phyloP scores from a whole-genome alignment of 2,888 invertebrate genomes.

The Branchipolynoe longqiensis region DNA sequence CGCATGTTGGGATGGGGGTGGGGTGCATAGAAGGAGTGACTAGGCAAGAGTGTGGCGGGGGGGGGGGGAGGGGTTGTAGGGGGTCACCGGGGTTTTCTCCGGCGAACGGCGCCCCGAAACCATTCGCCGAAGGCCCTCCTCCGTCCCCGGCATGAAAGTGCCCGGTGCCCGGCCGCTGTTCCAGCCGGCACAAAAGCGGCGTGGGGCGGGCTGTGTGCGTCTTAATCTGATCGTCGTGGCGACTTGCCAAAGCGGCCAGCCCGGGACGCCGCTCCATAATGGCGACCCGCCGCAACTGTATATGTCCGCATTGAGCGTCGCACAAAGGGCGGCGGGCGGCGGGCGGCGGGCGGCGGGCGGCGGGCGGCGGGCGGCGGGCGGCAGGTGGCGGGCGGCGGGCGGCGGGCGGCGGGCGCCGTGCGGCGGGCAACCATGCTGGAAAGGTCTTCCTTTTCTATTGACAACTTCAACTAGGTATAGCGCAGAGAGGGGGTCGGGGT shows the following conservation, averaged over 20 bases:
- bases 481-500: no score
- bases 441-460: conserved; percentile 27
- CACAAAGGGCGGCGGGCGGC: conserved; percentile 26
- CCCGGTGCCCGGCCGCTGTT: no score
- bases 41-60: no score
- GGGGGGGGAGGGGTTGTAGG: no score
- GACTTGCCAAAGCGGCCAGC: not conserved
- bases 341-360: no score
- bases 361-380: no score
- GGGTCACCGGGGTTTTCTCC: conserved; percentile 33
- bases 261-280: not conserved
- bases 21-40: no score
- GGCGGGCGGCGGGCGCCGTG: no score
- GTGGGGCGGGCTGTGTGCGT: not conserved
- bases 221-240: conserved; percentile 38
- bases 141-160: conserved; percentile 36
- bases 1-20: no score
- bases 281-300: conserved; percentile 5
- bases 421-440: conserved; percentile 27
- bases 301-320: conserved; percentile 23
- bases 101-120: conserved; percentile 31
- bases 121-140: conserved; percentile 48
- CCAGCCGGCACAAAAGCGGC: conserved; percentile 34
- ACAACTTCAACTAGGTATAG: conserved; percentile 4
- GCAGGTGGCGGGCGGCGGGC: no score